These are phyloP conservation scores for Catharus fuscescens DNA, from an alignment of 2,113 vertebrate species.

Conservation along the genomic window DNA sequence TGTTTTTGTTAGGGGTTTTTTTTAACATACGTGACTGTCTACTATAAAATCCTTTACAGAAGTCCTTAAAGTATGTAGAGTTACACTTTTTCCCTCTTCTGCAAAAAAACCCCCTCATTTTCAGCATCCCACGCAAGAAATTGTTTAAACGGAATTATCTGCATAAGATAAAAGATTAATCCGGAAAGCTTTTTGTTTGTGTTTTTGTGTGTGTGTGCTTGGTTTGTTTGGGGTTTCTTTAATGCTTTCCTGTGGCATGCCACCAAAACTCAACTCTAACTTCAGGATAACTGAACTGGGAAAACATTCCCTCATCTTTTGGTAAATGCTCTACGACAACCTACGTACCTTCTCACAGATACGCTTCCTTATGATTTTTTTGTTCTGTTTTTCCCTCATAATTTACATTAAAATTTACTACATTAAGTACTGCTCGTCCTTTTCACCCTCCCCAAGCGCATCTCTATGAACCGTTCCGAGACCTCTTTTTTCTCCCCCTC, in stretches of 20 bases:
- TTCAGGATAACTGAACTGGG: neutral
- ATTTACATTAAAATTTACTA: neutral
- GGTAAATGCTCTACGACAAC: neutral
- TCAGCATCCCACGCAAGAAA: neutral
- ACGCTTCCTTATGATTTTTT: neutral
- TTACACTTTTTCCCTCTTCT: neutral
- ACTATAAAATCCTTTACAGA: neutral
- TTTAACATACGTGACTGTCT: neutral
- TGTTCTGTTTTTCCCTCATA: neutral
- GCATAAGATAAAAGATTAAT: neutral
- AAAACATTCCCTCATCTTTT: neutral
- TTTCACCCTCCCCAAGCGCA: neutral
- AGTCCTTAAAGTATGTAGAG: neutral
- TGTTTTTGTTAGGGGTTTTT: neutral
- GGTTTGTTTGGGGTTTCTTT: neutral
- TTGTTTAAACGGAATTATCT: neutral
- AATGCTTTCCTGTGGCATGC: neutral
- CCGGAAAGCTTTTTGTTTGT: neutral
- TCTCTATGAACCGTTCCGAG: neutral
- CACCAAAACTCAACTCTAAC: neutral
- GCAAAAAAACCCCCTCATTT: neutral
- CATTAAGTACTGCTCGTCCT: neutral
- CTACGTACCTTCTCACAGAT: fast-evolving
- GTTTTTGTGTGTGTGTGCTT: neutral
- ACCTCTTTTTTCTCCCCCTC: fast-evolving